Evolutionary conservation across 1,140 invertebrate genomes (phyloP).

Genomic region (Ips typographus): DNA sequence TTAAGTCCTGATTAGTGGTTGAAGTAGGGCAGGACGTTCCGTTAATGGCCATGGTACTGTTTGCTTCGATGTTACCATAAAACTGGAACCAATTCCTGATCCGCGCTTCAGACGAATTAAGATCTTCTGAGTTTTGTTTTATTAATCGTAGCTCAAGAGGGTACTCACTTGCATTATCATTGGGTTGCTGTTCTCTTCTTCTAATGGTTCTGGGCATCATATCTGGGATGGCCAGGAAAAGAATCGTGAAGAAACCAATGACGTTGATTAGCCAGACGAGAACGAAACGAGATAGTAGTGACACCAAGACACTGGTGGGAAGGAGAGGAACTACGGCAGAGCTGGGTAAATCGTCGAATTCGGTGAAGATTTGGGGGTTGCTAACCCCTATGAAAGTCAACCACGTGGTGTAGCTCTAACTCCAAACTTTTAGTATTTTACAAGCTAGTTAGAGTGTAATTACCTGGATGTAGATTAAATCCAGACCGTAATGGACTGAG

Average conservation of each 20-base stretch:
- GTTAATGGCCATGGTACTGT: constrained; percentile 20
- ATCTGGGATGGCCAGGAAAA: constrained; percentile 27
- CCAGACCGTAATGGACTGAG: constrained; percentile 37
- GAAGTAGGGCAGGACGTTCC: too few relatives aligned
- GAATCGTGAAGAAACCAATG: constrained; percentile 27
- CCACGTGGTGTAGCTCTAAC: constrained; percentile 39
- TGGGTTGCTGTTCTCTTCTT: neutral
- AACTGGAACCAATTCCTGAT: constrained; percentile 41
- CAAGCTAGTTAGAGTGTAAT: constrained; percentile 20
- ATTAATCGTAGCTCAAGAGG: neutral
- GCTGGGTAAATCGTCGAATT: constrained; percentile 24
- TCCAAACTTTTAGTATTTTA: neutral
- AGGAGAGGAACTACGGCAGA: constrained; percentile 12
- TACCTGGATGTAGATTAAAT: constrained; percentile 37
- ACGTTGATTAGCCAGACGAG: constrained; percentile 35
- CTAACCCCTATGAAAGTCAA: constrained; percentile 38
- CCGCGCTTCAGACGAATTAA: constrained; percentile 24
- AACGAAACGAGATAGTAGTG: constrained; percentile 25
- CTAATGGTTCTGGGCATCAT: neutral
- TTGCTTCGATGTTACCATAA: constrained; percentile 37
- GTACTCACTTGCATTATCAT: neutral
- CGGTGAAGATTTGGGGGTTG: constrained; percentile 33
- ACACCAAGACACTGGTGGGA: constrained; percentile 17
- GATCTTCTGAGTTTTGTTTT: neutral
- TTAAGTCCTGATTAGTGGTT: too few relatives aligned